Conservation (phyloP, 2,797 vertebrate species). For the Anabas testudineus region DNA sequence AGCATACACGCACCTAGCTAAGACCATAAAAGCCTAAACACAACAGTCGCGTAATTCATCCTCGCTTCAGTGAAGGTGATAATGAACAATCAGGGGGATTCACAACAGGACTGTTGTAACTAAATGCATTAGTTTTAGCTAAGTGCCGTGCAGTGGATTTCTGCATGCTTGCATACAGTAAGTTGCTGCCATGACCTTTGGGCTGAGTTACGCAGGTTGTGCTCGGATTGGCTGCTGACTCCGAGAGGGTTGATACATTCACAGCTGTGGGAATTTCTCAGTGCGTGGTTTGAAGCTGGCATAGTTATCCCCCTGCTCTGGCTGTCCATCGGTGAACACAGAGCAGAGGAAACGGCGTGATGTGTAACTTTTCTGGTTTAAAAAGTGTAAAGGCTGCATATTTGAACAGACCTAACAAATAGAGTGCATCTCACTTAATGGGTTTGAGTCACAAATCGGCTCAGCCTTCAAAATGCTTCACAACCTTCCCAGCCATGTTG, state of each 20-base stretch:
- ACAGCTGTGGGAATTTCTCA: slow-evolving; percentile 58
- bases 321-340: slow-evolving; percentile 39
- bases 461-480: slow-evolving; percentile 5
- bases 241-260: slow-evolving; percentile 71
- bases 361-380: slow-evolving; percentile 1
- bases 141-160: slow-evolving; percentile 41
- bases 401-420: slow-evolving; percentile 16
- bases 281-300: slow-evolving; percentile 64
- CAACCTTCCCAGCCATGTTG: not conserved
- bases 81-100: not conserved
- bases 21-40: not conserved
- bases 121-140: not conserved
- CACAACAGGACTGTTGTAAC: not conserved
- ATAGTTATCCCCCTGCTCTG: slow-evolving; percentile 47
- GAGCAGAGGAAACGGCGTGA: slow-evolving; percentile 9
- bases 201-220: slow-evolving; percentile 57
- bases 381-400: slow-evolving; percentile 56
- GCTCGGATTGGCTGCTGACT: slow-evolving; percentile 57
- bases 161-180: slow-evolving; percentile 37
- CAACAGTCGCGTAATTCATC: not conserved
- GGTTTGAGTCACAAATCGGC: slow-evolving; percentile 71
- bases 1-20: not conserved
- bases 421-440: not conserved
- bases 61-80: not conserved
- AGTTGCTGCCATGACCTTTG: slow-evolving; percentile 51